A percentile compares a stretch with the other conserved stretches of the same genome.
Evolutionary conservation across 2,888 invertebrate genomes (phyloP).

Genomic region (Ellobium chinense): DNA sequence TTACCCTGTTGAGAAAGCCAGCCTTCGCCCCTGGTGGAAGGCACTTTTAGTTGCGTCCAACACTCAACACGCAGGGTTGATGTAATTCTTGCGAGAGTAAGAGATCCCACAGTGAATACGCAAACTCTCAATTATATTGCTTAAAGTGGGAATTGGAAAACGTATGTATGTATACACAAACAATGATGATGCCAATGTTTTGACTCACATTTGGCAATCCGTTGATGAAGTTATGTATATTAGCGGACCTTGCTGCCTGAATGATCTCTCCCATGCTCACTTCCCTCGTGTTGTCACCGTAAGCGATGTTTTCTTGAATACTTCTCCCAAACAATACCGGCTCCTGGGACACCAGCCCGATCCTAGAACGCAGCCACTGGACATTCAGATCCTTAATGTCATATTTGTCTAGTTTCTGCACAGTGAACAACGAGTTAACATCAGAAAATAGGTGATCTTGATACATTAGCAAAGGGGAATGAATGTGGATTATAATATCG

Average conservation of each 20-base stretch:
- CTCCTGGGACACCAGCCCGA: slow-evolving; percentile 95
- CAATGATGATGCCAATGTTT: too few species aligned
- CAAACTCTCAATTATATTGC: too few species aligned
- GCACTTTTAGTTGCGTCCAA: too few species aligned
- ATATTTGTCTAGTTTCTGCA: slow-evolving; percentile 71
- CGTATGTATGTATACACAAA: too few species aligned
- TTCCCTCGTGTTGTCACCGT: slow-evolving; percentile 88
- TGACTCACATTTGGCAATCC: slow-evolving; percentile 83
- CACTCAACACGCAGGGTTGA: too few species aligned
- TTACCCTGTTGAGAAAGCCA: too few species aligned
- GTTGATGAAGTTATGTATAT: slow-evolving; percentile 91
- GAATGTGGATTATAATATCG: not conserved
- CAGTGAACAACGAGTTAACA: not conserved
- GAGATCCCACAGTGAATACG: too few species aligned
- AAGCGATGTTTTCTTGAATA: slow-evolving; percentile 93
- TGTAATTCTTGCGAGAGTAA: too few species aligned
- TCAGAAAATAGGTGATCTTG: not conserved
- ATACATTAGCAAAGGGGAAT: not conserved
- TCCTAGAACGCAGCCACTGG: slow-evolving; percentile 84
- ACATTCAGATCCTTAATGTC: slow-evolving; percentile 85
- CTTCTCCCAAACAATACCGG: slow-evolving; percentile 93
- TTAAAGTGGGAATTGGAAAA: too few species aligned
- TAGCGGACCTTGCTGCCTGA: slow-evolving; percentile 85
- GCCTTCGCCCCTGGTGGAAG: too few species aligned
- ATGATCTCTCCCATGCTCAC: slow-evolving; percentile 87